Conservation (phyloP, 2,888 invertebrate species). For the Conistra vaccinii region DNA sequence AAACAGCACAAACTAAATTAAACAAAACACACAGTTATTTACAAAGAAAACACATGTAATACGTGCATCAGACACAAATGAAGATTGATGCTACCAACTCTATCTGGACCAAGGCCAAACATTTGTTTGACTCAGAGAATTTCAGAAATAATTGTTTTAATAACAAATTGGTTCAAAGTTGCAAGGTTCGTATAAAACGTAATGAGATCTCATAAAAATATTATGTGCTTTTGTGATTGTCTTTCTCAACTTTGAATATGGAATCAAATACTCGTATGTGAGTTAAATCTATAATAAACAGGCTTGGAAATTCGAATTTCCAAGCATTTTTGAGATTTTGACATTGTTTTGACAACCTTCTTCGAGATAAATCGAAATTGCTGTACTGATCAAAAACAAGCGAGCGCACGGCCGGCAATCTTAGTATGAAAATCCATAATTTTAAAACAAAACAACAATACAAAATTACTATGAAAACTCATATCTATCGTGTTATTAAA, state of each 20-base stretch:
- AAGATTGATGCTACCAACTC: conserved; percentile 55
- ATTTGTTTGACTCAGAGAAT: conserved; percentile 41
- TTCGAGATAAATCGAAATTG: no score
- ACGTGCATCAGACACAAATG: conserved; percentile 54
- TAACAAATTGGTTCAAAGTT: conserved; percentile 56
- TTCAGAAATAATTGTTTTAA: conserved; percentile 39
- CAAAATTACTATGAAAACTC: no score
- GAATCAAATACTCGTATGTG: background rate
- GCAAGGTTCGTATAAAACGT: conserved; percentile 25
- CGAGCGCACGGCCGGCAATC: no score
- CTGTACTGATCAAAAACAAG: no score
- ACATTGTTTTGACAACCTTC: no score
- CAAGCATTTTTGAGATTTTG: no score
- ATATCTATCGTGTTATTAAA: no score
- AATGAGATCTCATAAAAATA: conserved; percentile 22
- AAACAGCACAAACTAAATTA: conserved; percentile 24
- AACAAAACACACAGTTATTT: conserved; percentile 25
- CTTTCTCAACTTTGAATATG: conserved; percentile 18
- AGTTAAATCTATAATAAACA: no score
- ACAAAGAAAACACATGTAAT: conserved; percentile 36
- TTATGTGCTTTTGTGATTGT: conserved; percentile 11
- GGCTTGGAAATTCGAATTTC: no score
- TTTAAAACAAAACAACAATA: no score
- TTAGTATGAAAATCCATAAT: no score
- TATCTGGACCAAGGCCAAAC: conserved; percentile 55